Conservation (phyloP, 2,888 invertebrate species). For the Campopleginae sp. region DNA sequence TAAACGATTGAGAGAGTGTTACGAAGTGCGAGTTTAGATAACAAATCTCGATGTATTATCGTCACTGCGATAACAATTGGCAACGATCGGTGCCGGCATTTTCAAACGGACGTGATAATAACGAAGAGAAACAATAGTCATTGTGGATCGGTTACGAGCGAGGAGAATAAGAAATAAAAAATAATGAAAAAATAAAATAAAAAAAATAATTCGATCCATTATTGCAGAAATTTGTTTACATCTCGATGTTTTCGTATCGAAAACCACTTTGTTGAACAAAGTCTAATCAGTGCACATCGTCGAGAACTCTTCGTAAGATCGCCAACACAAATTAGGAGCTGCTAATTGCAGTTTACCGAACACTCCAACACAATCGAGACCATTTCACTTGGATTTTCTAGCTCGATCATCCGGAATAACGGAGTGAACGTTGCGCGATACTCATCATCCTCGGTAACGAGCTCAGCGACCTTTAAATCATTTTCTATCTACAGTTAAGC, state of each 20-base stretch:
- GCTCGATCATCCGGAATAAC: constrained; percentile 39
- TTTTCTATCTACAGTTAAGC: constrained; percentile 43
- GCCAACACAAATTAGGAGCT: constrained; percentile 25
- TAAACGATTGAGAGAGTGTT: constrained; percentile 1
- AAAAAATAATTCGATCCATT: neutral
- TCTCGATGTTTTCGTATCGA: constrained; percentile 13
- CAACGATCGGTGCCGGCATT: constrained; percentile 35
- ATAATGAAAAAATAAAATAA: constrained; percentile 1
- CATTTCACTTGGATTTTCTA: constrained; percentile 29
- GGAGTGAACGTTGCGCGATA: constrained; percentile 16
- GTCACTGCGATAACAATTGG: constrained; percentile 34
- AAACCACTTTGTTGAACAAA: neutral
- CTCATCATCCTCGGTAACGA: constrained; percentile 7
- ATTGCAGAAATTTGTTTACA: neutral
- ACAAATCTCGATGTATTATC: constrained; percentile 46
- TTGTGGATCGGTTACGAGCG: neutral
- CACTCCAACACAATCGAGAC: neutral
- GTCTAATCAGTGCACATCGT: neutral
- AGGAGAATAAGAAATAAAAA: too few species aligned
- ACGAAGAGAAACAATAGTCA: constrained; percentile 30
- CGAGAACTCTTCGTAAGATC: constrained; percentile 13
- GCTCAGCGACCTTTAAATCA: constrained; percentile 53
- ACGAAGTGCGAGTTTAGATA: constrained; percentile 41
- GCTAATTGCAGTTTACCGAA: constrained; percentile 32
- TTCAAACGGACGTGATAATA: constrained; percentile 20